A percentile compares a stretch with the other conserved stretches of the same genome.
These are phyloP conservation scores for Helicoverpa armigera DNA, from an alignment of 1,140 invertebrate species.

Conservation along the genomic window DNA sequence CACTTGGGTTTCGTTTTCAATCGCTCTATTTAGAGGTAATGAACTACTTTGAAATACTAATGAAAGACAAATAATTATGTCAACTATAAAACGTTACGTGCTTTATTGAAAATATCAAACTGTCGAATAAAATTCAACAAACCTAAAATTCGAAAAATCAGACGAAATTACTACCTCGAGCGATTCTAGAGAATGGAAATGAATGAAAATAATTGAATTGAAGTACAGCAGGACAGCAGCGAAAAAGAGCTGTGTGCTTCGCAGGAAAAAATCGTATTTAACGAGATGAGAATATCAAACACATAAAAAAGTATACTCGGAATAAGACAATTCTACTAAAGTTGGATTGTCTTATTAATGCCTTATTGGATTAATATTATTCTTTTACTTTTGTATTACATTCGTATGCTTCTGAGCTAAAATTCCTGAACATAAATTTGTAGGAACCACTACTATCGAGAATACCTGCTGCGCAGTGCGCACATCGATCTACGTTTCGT, in stretches of 20 bases:
- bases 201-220: constrained; percentile 32
- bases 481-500: not conserved
- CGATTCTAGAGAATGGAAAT: constrained; percentile 42
- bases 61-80: not conserved
- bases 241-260: constrained; percentile 4
- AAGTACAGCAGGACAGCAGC: not conserved
- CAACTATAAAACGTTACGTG: constrained; percentile 3
- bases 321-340: too few species aligned
- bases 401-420: too few species aligned
- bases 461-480: not conserved
- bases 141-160: constrained; percentile 25
- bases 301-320: too few species aligned
- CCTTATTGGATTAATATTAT: too few species aligned
- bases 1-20: constrained; percentile 76
- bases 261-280: not conserved
- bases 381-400: too few species aligned
- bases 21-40: constrained; percentile 21
- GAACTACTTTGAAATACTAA: constrained; percentile 23
- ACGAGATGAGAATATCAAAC: too few species aligned
- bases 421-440: too few species aligned
- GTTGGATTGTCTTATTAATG: too few species aligned
- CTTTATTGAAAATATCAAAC: constrained; percentile 10
- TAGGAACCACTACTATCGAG: not conserved
- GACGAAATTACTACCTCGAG: constrained; percentile 17
- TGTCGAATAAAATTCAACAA: constrained; percentile 13